Base-by-base conservation (phyloP, 1,140 invertebrate species). In the Riptortus pedestris region DNA sequence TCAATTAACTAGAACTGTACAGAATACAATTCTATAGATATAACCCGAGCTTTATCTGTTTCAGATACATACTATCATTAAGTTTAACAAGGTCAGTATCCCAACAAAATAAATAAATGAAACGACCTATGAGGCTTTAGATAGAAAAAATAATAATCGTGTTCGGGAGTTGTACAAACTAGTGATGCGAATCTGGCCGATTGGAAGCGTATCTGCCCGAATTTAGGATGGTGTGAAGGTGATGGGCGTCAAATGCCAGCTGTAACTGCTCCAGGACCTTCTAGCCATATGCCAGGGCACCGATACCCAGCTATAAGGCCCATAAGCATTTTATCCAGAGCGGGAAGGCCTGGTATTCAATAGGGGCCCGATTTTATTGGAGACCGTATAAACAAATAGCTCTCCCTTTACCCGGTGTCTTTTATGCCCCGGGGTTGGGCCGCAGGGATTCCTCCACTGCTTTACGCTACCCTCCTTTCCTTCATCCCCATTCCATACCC, bases 311-410 rank as follows among this genome's bases (percentile, higher is more conserved):
- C 22, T 26, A 26, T n/a, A n/a, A n/a, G n/a, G n/a, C n/a, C 57
- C 57, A 31, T 59, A 59, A 59, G 57, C 57, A 31, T 59, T 59
- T 59, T 59, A 59, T 59, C 28, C 27, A n/a, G 55, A 16, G 2
- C 24, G 22, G 22, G 48, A 18, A 9, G n/a, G 48, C 16, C 18
- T 59, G 16, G 28, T 59, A 64, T 64, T 64, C 63, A 64, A 64
- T 64, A 59, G 55, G 45, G 62, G n/a, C 55, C 43, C 55, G 52
- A 64, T 64, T 64, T 64, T 64, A 64, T 64, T 64, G 63, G 31
- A 20, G 63, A 59, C 52, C 63, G 63, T 64, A 64, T 64, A 64
- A 64, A 64, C 63, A 64, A 64, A 64, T 64, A 64, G 63, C 52
- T 59, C 22, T 38, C 12, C 57, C 57, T 29, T 59, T 59, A 16